Evolutionary conservation across 1,140 invertebrate genomes (phyloP).

Genomic region (Oppia nitens): DNA sequence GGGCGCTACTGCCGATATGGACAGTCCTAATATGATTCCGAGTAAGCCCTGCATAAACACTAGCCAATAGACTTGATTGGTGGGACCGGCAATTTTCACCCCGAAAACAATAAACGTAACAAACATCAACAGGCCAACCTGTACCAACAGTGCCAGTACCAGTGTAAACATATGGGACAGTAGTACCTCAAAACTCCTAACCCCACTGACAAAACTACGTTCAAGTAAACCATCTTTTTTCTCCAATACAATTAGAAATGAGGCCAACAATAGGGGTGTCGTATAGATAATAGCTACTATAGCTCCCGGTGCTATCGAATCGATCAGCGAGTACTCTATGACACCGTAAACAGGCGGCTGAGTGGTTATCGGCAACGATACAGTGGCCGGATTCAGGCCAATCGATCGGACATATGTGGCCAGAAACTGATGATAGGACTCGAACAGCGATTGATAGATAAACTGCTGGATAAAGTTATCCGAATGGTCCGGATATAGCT

Average conservation of each 20-base stretch:
- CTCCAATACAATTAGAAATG: slow-evolving; percentile 12
- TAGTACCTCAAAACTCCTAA: slow-evolving; percentile 70
- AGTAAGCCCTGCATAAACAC: slow-evolving; percentile 61
- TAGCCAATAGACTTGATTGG: slow-evolving; percentile 52
- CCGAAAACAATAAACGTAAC: slow-evolving; percentile 65
- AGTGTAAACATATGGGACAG: slow-evolving; percentile 81
- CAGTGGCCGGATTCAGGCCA: slow-evolving; percentile 2
- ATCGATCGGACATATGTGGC: background rate
- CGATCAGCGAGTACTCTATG: slow-evolving; percentile 70
- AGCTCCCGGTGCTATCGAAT: slow-evolving; percentile 85
- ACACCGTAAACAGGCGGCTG: slow-evolving; percentile 69
- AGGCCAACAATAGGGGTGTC: slow-evolving; percentile 3
- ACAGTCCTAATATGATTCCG: slow-evolving; percentile 83
- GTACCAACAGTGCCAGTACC: slow-evolving; percentile 83
- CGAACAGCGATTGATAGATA: slow-evolving; percentile 14
- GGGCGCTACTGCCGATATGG: slow-evolving; percentile 55
- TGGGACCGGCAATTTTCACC: slow-evolving; percentile 56
- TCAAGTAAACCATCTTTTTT: slow-evolving; percentile 10
- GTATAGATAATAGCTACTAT: slow-evolving; percentile 37
- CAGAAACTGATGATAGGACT: slow-evolving; percentile 21
- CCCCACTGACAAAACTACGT: slow-evolving; percentile 35
- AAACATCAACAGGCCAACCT: slow-evolving; percentile 65
- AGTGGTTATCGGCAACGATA: slow-evolving; percentile 36
- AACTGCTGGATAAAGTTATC: slow-evolving; percentile 14
- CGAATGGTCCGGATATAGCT: slow-evolving; percentile 8